phyloP scores from a whole-genome alignment of 1,140 invertebrate genomes.

The Branchinecta lindahli region DNA sequence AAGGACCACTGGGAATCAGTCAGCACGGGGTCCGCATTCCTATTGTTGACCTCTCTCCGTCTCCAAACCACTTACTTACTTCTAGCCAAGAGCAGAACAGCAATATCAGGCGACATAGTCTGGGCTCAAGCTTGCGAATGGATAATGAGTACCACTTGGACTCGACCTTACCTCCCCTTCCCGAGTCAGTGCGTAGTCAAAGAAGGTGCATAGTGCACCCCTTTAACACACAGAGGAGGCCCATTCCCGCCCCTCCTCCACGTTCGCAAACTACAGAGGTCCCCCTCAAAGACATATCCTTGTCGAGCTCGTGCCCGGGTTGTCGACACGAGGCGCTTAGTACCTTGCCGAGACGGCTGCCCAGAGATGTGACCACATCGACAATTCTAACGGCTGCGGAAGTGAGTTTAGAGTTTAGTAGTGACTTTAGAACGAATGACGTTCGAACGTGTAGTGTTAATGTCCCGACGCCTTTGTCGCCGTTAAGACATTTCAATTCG shows the following conservation, averaged over 20 bases:
- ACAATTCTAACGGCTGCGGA: conserved; percentile 10
- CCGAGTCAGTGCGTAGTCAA: not conserved
- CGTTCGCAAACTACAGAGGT: not conserved
- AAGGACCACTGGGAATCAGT: not conserved
- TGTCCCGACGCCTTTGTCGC: not conserved
- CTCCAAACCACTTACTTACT: not conserved
- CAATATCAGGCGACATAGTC: not conserved
- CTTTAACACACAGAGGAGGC: not conserved
- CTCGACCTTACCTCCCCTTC: not conserved
- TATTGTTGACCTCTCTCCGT: not conserved
- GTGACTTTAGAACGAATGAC: not conserved
- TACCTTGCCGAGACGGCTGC: not conserved
- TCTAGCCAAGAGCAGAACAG: not conserved
- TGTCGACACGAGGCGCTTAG: not conserved
- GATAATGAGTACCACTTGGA: not conserved
- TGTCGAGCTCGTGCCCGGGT: not conserved
- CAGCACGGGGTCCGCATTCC: not conserved
- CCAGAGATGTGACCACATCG: not conserved
- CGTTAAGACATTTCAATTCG: not conserved
- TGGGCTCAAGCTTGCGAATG: conserved; percentile 1
- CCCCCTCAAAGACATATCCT: not conserved
- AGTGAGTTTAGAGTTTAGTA: not conserved
- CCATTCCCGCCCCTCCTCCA: not conserved
- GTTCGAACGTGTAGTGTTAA: not conserved
- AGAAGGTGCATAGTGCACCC: not conserved